These are phyloP conservation scores for Lasioglossum calceatum DNA, from an alignment of 2,888 invertebrate species.

Conservation along the genomic window DNA sequence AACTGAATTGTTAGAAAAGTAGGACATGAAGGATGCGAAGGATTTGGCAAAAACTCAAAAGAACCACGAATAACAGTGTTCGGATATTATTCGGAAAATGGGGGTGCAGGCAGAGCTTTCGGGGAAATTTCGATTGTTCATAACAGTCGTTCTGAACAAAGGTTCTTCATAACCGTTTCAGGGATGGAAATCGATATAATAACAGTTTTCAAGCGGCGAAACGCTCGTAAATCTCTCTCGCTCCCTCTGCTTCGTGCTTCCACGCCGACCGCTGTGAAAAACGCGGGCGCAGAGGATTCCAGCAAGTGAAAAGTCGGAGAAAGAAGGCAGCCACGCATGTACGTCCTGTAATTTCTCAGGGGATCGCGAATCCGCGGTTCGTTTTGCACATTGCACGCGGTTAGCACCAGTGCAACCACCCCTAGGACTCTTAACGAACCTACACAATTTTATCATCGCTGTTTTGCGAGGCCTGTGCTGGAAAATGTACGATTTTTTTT, in stretches of 20 bases:
- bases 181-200: not conserved
- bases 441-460: not conserved
- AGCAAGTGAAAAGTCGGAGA: slow-evolving; percentile 3
- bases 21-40: too few species aligned
- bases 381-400: slow-evolving; percentile 1
- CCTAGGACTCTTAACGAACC: not conserved
- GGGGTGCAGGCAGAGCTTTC: not conserved
- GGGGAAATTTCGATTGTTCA: not conserved
- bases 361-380: slow-evolving; percentile 21
- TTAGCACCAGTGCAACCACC: not conserved
- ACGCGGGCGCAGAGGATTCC: slow-evolving; percentile 7
- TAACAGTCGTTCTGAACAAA: not conserved
- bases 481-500: too few species aligned
- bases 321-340: slow-evolving; percentile 28
- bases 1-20: not conserved
- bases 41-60: not conserved
- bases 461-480: not conserved
- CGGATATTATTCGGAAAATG: not conserved
- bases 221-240: slow-evolving; percentile 63
- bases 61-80: not conserved
- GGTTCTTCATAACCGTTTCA: not conserved
- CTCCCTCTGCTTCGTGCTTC: not conserved
- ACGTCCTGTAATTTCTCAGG: slow-evolving; percentile 67
- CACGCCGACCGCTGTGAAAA: slow-evolving; percentile 7
- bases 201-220: slow-evolving; percentile 30